Conservation (phyloP, 2,113 vertebrate genomes). For the Grantiella picta region DNA sequence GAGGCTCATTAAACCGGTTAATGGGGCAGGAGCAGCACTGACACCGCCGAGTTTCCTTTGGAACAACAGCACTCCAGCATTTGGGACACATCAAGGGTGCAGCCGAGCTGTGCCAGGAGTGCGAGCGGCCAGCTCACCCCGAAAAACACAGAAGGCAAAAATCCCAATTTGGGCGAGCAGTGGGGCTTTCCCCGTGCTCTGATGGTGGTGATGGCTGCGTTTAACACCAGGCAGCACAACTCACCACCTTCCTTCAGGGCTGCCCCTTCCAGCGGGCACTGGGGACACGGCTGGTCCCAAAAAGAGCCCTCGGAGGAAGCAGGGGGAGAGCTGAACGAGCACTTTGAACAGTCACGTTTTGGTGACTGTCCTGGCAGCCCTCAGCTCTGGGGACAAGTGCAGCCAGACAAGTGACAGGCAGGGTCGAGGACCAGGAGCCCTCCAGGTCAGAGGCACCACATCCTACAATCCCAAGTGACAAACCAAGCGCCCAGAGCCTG, state of each 20-base stretch:
- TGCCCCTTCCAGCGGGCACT: accelerated
- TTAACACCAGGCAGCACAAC: not conserved
- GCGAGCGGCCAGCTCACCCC: not conserved
- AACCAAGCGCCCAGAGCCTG: not conserved
- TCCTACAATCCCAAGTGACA: not conserved
- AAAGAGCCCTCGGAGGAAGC: accelerated
- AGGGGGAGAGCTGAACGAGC: not conserved
- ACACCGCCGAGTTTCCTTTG: accelerated
- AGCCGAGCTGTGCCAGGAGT: accelerated
- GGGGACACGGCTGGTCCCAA: not conserved
- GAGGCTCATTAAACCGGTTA: not conserved
- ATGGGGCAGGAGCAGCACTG: not conserved
- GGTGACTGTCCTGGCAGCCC: not conserved
- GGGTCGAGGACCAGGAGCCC: not conserved
- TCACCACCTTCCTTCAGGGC: not conserved
- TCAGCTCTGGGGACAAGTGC: not conserved
- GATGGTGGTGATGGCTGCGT: not conserved
- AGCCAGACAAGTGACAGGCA: not conserved
- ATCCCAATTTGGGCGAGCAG: accelerated
- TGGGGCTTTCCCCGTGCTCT: accelerated
- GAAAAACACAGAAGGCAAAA: not conserved
- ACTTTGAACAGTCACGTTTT: too few species aligned
- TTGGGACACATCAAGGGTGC: not conserved
- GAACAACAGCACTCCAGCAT: accelerated
- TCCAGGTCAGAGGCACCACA: not conserved